Evolutionary conservation across 2,888 invertebrate species (phyloP).

Genomic region (Papilio gigon): DNA sequence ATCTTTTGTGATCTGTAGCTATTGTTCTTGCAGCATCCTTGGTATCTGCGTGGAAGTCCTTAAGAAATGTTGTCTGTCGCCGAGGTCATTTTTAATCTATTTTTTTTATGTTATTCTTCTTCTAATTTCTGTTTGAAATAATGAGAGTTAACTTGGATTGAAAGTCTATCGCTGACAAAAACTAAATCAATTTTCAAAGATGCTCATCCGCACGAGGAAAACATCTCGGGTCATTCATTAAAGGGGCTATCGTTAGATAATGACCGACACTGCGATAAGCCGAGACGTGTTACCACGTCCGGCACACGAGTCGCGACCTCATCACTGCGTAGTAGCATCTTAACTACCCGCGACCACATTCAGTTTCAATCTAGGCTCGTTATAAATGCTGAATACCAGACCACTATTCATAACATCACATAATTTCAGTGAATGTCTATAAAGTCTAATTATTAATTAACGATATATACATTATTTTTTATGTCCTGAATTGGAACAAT

Average conservation of each 20-base stretch:
- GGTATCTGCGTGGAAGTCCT: too few species aligned
- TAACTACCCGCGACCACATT: not conserved
- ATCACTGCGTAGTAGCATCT: not conserved
- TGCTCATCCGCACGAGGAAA: slow-evolving; percentile 9
- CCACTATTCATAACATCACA: not conserved
- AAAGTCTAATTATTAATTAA: not conserved
- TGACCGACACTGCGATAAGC: slow-evolving; percentile 20
- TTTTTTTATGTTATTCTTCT: too few species aligned
- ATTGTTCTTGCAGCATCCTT: too few species aligned
- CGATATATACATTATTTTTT: not conserved
- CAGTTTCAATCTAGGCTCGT: not conserved
- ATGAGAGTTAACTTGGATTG: too few species aligned
- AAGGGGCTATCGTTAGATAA: slow-evolving; percentile 26
- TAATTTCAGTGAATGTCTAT: not conserved
- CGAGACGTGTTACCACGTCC: not conserved
- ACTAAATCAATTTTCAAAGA: not conserved
- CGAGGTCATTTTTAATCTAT: too few species aligned
- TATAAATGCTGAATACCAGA: slow-evolving; percentile 5
- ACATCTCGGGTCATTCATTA: not conserved
- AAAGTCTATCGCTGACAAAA: not conserved
- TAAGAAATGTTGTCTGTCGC: too few species aligned
- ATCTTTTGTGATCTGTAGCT: too few species aligned
- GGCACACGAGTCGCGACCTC: not conserved
- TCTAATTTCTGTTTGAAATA: too few species aligned
- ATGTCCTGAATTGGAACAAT: too few species aligned